phyloP scores from a whole-genome alignment of 2,888 invertebrate genomes.

The Amorpha juglandis region DNA sequence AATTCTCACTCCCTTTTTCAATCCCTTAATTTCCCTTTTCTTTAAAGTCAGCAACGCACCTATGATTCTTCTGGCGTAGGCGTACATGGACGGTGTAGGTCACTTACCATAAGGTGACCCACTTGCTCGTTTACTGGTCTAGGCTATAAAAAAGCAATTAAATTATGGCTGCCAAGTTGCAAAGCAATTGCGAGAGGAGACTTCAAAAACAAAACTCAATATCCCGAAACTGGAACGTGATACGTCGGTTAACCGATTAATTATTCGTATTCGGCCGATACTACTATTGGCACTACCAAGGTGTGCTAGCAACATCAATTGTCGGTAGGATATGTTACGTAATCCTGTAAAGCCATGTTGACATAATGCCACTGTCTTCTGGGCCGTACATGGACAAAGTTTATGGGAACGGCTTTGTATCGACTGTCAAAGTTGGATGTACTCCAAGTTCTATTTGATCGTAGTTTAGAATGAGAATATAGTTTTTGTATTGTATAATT shows the following conservation, averaged over 20 bases:
- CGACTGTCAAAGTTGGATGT: slow-evolving; percentile 11
- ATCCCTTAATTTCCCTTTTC: too few species aligned
- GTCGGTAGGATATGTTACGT: slow-evolving; percentile 50
- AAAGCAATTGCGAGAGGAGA: background rate
- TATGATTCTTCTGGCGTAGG: too few species aligned
- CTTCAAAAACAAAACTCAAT: slow-evolving; percentile 43
- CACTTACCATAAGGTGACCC: too few species aligned
- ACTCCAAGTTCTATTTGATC: slow-evolving; percentile 4
- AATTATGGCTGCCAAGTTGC: background rate
- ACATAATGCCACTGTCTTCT: slow-evolving; percentile 32
- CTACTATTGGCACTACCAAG: slow-evolving; percentile 56
- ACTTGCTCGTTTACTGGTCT: too few species aligned
- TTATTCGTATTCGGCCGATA: slow-evolving; percentile 71
- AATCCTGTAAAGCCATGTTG: slow-evolving; percentile 35
- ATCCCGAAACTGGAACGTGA: slow-evolving; percentile 64
- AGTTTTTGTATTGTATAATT: background rate
- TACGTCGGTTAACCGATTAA: slow-evolving; percentile 74
- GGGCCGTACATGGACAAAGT: slow-evolving; percentile 26
- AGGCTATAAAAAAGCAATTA: background rate
- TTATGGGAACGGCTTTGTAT: background rate
- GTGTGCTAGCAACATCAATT: slow-evolving; percentile 70
- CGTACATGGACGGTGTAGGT: too few species aligned
- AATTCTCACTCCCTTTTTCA: too few species aligned
- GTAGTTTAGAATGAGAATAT: background rate
- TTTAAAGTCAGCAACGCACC: too few species aligned